A percentile compares a stretch with the other conserved stretches of the same genome.
phyloP scores from a whole-genome alignment of 37 sponge, comb jelly and placozoan genomes.

The Axinella damicornis region DNA sequence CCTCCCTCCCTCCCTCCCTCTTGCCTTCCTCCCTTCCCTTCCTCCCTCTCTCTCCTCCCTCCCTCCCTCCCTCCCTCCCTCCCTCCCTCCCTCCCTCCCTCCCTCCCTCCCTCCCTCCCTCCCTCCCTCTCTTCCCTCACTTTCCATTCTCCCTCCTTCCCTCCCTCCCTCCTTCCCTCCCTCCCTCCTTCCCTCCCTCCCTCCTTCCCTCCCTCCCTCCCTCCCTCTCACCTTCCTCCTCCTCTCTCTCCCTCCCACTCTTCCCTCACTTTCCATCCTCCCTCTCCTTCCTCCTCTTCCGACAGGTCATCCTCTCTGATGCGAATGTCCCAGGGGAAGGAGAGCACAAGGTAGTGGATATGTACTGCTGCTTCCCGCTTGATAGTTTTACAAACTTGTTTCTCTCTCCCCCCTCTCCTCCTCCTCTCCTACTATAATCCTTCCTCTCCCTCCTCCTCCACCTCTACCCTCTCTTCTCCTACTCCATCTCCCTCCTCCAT shows the following conservation, averaged over 20 bases:
- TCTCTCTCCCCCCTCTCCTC: no score
- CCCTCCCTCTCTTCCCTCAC: conserved; percentile 3
- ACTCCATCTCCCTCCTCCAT: no score
- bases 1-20: neutral
- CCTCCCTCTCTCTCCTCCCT: conserved; percentile 22
- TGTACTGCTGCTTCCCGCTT: no score
- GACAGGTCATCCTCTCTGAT: conserved; percentile 94
- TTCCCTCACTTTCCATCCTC: conserved; percentile 10
- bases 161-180: conserved; percentile 6
- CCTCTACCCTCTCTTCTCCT: no score
- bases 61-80: neutral
- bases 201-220: neutral
- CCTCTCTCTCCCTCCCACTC: neutral
- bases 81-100: conserved; percentile 17
- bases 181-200: conserved; percentile 13
- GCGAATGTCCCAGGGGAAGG: conserved; percentile 99
- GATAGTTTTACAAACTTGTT: no score
- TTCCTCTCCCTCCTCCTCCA: no score
- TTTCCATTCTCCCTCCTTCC: neutral
- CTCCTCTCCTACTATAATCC: no score
- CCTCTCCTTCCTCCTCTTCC: neutral
- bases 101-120: neutral
- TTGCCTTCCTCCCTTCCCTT: no score
- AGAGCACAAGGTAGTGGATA: conserved; percentile 99
- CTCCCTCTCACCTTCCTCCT: neutral